These are phyloP conservation scores for Bufo gargarizans DNA, from an alignment of 2,113 vertebrate genomes.

Conservation along the genomic window DNA sequence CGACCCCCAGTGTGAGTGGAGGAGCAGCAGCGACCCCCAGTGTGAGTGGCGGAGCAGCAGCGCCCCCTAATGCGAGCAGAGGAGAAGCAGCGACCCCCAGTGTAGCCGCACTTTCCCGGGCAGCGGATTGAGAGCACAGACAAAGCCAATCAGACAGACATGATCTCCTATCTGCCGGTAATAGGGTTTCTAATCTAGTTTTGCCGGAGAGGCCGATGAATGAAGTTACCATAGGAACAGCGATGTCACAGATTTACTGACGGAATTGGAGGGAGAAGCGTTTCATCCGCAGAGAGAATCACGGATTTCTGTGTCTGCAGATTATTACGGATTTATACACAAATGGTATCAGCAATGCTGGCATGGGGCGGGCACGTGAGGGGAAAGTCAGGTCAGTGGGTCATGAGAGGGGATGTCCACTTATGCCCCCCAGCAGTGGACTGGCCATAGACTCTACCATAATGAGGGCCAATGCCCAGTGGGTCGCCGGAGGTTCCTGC, in stretches of 20 bases:
- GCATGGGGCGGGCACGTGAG: too few relatives aligned
- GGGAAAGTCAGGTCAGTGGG: too few relatives aligned
- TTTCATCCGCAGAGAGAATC: not conserved
- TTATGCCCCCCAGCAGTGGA: too few relatives aligned
- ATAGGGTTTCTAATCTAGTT: slow-evolving; percentile 49
- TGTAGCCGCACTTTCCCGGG: not conserved
- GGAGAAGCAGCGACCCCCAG: too few relatives aligned
- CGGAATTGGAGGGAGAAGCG: not conserved
- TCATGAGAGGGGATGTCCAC: too few relatives aligned
- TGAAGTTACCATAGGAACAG: slow-evolving; percentile 49
- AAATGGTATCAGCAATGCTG: not conserved
- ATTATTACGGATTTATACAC: not conserved
- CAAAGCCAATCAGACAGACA: slow-evolving; percentile 37
- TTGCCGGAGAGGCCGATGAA: slow-evolving; percentile 17
- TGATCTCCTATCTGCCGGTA: slow-evolving; percentile 23
- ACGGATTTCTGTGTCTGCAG: slow-evolving; percentile 11
- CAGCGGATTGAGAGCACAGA: not conserved
- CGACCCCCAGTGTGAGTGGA: too few relatives aligned
- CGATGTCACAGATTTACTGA: slow-evolving; percentile 27
- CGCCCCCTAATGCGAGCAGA: too few relatives aligned
- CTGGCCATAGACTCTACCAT: too few relatives aligned
- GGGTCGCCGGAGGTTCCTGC: too few relatives aligned
- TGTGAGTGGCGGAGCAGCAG: too few relatives aligned
- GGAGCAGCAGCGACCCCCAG: too few relatives aligned
- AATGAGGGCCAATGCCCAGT: too few relatives aligned